Evolutionary conservation across 2,888 invertebrate genomes (phyloP).

Genomic region (Sarcophaga carnaria): DNA sequence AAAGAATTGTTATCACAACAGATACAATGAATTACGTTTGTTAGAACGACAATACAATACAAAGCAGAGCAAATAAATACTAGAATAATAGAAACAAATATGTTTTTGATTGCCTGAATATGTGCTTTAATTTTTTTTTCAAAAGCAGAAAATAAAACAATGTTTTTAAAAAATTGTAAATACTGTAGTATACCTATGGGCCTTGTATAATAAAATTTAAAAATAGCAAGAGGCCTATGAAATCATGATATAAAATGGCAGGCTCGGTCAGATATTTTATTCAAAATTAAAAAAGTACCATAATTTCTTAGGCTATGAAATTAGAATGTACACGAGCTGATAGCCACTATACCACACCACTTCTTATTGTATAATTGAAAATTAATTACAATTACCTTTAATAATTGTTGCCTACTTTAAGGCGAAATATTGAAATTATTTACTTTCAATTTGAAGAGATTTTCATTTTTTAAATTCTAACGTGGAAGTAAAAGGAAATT

Average conservation of each 20-base stretch:
- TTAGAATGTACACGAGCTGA: no score
- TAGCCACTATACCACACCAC: no score
- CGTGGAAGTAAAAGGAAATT: neutral
- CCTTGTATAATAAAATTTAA: neutral
- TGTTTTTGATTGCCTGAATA: slow-evolving; percentile 48
- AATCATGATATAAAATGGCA: neutral
- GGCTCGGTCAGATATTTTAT: no score
- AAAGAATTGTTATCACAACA: slow-evolving; percentile 58
- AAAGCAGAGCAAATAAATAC: no score
- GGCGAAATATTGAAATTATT: no score
- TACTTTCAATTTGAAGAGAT: no score
- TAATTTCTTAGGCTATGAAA: no score
- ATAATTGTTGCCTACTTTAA: no score
- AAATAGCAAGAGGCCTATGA: neutral
- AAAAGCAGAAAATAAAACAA: neutral
- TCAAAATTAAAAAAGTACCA: no score
- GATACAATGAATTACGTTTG: slow-evolving; percentile 59
- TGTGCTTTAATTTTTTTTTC: slow-evolving; percentile 12
- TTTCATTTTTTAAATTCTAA: no score
- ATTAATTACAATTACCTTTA: no score
- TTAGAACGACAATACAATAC: neutral
- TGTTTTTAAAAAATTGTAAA: neutral
- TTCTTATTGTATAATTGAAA: no score
- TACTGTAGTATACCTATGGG: slow-evolving; percentile 41
- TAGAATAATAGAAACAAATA: slow-evolving; percentile 26